Evolutionary conservation across 2,797 vertebrate species (phyloP), one percentile per base, ranked within the genome.

Genomic region (Liparis tanakae): DNA sequence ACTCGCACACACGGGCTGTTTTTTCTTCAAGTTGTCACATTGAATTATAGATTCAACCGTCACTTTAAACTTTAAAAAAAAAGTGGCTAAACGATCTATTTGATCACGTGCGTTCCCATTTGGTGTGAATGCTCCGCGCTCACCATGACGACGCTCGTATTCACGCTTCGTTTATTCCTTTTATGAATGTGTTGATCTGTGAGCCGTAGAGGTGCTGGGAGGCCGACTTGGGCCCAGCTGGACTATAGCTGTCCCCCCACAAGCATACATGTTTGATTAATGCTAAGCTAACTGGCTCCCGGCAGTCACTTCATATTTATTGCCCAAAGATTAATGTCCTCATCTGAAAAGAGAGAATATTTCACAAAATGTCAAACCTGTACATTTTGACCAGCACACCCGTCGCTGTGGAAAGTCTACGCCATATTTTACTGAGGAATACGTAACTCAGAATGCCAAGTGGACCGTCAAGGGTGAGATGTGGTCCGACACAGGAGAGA

Each of bases 401-500:
- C 14, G 7, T 20, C 7, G 0, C 25, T 53, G 10, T 25, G 3
- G 7, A 22, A 61, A 22, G 33, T 22, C 56, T 1, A 22, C 15
- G 13, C 41, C n/a, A 75, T 59, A 46, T 67, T 67, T 65, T 58
- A 44, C 55, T 61, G 9, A 59, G 39, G 36, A 73, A 50, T 17
- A 2, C 39, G 55, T 81, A 87, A 82, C 78, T 87, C 37, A 60
- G 8, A 75, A 25, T 72, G 85, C 76, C 87, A 76, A 68, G 81
- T 72, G 76, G 72, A 73, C 70, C 58, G 78, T 76, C 51, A 18
- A 60, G 75, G 81, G 78, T 67, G 70, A 76, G 80, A 86, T 76
- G 64, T 53, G 74, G 67, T 77, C n/a, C 78, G 85, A 89, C 86
- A 88, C 85, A 18, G 61, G 73, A 77, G 76, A 81, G 60, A 78